A percentile compares a stretch with the other conserved stretches of the same genome.
phyloP scores from a whole-genome alignment of 2,797 vertebrate genomes.

The Melopsittacus undulatus region DNA sequence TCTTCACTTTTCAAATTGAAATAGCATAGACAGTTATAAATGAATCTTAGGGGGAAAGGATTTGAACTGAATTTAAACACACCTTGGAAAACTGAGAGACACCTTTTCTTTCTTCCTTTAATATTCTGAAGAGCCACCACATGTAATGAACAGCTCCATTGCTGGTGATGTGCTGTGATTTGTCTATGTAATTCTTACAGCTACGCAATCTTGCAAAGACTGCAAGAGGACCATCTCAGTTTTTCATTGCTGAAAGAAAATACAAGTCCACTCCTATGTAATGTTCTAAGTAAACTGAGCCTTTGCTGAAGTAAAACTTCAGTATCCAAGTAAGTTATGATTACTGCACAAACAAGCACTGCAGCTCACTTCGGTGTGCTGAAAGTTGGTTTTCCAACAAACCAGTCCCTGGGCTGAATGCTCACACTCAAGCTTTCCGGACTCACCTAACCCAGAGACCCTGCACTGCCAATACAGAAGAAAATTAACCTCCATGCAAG shows the following conservation, averaged over 20 bases:
- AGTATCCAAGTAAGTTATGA: background rate
- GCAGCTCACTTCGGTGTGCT: background rate
- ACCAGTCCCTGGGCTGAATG: accelerated
- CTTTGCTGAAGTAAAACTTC: background rate
- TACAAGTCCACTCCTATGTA: background rate
- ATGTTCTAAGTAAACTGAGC: background rate
- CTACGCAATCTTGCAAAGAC: background rate
- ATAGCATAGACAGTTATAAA: conserved; percentile 3
- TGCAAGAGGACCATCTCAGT: background rate
- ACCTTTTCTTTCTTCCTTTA: background rate
- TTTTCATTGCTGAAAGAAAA: background rate
- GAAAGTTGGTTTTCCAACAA: too few species aligned
- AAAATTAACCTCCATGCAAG: background rate
- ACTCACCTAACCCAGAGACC: background rate
- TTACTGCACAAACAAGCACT: background rate
- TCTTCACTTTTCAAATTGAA: background rate
- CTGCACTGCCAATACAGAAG: background rate
- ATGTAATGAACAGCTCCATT: background rate
- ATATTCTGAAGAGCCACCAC: background rate
- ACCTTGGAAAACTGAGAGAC: background rate
- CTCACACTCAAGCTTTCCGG: background rate
- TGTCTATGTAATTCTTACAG: background rate
- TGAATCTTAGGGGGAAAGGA: background rate
- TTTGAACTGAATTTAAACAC: background rate
- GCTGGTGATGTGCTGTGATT: background rate